These are phyloP conservation scores for Toxotes jaculatrix DNA, from an alignment of 2,113 vertebrate species.

Conservation along the genomic window DNA sequence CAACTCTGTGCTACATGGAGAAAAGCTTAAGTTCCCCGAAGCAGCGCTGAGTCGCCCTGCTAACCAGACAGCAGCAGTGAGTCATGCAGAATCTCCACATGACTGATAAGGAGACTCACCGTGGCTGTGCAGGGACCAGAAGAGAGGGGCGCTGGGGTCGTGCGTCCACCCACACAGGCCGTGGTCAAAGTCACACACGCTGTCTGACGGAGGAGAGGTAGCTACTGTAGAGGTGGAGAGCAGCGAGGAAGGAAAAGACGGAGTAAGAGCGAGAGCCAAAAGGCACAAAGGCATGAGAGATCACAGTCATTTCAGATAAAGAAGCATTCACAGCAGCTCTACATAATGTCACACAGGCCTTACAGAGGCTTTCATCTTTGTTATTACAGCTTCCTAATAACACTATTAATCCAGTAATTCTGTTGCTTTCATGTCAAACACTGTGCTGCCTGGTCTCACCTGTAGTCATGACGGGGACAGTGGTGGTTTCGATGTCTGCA, in stretches of 20 bases:
- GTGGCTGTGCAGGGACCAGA: conserved; percentile 87
- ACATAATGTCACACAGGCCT: not conserved
- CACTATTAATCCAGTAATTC: not conserved
- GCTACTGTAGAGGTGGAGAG: conserved; percentile 54
- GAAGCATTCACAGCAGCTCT: not conserved
- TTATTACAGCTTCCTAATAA: conserved; percentile 23
- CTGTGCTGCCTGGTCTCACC: conserved; percentile 61
- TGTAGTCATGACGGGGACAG: conserved; percentile 81
- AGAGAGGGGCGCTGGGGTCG: conserved; percentile 87
- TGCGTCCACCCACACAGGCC: conserved; percentile 93
- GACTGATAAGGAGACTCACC: conserved; percentile 74
- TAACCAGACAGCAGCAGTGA: not conserved
- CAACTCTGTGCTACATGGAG: not conserved
- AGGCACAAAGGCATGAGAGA: not conserved
- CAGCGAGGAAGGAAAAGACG: conserved; percentile 28
- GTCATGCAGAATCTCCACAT: not conserved
- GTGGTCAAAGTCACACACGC: conserved; percentile 92
- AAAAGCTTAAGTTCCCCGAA: not conserved
- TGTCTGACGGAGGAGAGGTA: conserved; percentile 78
- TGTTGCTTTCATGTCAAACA: not conserved
- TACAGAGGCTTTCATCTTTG: conserved; percentile 21
- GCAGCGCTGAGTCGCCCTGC: conserved; percentile 13
- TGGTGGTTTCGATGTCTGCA: conserved; percentile 82
- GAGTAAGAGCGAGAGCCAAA: conserved; percentile 33
- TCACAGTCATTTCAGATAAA: conserved; percentile 26